Evolutionary conservation across 1,140 invertebrate species (phyloP).

Genomic region (Drosophila sechellia): DNA sequence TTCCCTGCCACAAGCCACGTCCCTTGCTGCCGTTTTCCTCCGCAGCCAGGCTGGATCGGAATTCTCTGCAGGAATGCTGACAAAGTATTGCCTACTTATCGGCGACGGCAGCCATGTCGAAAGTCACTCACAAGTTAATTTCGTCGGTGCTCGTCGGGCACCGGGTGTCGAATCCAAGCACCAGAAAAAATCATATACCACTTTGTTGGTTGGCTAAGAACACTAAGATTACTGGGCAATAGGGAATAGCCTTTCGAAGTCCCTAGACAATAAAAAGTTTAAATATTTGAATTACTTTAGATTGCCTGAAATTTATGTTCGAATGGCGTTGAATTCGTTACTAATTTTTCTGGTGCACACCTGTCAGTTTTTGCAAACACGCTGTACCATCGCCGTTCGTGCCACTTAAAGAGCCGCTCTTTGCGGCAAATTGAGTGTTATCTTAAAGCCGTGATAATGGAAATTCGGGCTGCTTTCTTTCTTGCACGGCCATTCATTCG

Average conservation of each 20-base stretch:
- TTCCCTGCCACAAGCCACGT: neutral
- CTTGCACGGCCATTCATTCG: slow-evolving; percentile 8
- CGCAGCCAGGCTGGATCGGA: neutral
- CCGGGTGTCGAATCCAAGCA: slow-evolving; percentile 23
- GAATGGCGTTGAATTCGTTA: neutral
- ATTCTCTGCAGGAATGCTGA: slow-evolving; percentile 39
- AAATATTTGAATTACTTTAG: too few species aligned
- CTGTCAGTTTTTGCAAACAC: slow-evolving; percentile 3
- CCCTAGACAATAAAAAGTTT: too few species aligned
- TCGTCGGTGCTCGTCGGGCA: slow-evolving; percentile 49
- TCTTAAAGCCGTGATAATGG: slow-evolving; percentile 14
- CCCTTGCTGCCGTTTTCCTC: neutral
- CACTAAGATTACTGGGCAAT: too few species aligned
- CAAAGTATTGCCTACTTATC: slow-evolving; percentile 68
- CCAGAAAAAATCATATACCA: neutral
- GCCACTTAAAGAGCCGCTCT: slow-evolving; percentile 40
- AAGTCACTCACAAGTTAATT: slow-evolving; percentile 77
- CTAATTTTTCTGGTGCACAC: slow-evolving; percentile 4
- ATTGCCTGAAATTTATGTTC: too few species aligned
- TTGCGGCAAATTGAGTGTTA: slow-evolving; percentile 20
- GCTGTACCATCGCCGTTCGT: slow-evolving; percentile 16
- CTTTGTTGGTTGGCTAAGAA: too few species aligned
- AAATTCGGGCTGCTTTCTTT: neutral
- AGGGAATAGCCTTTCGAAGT: too few species aligned
- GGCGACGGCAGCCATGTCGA: slow-evolving; percentile 45